Base-by-base conservation (phyloP, 2,797 vertebrate genomes). In the Sebastes goodei region DNA sequence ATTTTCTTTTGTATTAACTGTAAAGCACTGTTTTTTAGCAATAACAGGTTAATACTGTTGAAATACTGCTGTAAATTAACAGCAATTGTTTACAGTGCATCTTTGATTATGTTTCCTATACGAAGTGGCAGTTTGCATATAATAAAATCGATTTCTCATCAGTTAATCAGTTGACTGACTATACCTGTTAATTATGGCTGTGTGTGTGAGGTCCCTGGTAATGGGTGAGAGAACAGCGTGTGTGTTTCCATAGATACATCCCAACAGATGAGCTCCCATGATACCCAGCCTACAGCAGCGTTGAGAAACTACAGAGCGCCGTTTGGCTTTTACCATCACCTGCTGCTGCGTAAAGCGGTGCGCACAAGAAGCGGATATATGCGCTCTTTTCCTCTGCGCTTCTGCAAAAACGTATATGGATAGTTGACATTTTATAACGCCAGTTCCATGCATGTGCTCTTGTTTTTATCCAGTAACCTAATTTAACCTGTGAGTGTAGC, bases 211-310 rank as follows among this genome's bases (percentile, higher is more conserved):
- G 29, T 75, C 46, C 49, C 46, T 55, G 74, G 57, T 73, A 80
- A 72, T 78, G 65, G 53, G 55, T 27, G 67, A 79, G 82, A 76
- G 81, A 81, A 78, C 75, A 57, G 59, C 69, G 3, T 42, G 49
- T 15, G 77, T 76, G 95, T 96, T 94, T 72, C 95, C 93, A 95
- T 95, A 92, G 95, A 86, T 89, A 95, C 94, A 59, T 82, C 89
- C 84, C 78, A 94, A 93, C 92, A 95, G 87, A 88, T 83, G 87
- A 89, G 76, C 72, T 94, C 93, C 88, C 91, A 23, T 85, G 92
- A 92, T 84, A 76, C 86, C 64, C 68, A 33, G 81, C 68, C 71
- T 62, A 29, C 76, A 78, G 38, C 60, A 49, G 35, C 35, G 38
- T 32, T 64, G 77, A 74, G 63, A 61, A 46, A 29, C 49, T 20